phyloP scores from a whole-genome alignment of 2,888 invertebrate genomes.

The Lepidochrysops patricia region DNA sequence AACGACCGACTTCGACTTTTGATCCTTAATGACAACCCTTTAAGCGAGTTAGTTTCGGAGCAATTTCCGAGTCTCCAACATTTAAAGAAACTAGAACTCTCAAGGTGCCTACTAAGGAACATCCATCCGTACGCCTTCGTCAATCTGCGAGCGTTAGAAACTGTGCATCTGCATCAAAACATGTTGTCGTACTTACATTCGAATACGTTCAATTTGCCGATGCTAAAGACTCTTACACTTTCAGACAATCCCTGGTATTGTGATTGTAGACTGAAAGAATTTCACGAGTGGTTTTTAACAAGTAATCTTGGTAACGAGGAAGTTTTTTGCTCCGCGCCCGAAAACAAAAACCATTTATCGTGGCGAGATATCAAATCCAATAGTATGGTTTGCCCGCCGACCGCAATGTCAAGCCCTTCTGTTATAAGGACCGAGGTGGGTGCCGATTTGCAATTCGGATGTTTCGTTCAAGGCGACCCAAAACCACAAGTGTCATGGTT shows the following conservation, averaged over 20 bases:
- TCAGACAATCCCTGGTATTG: conserved; percentile 93
- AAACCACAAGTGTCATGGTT: conserved; percentile 87
- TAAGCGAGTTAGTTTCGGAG: conserved; percentile 79
- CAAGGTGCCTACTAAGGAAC: conserved; percentile 81
- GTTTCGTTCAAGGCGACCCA: conserved; percentile 86
- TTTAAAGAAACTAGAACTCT: conserved; percentile 85
- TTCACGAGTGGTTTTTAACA: conserved; percentile 86
- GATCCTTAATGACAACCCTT: conserved; percentile 87
- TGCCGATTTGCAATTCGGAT: conserved; percentile 87
- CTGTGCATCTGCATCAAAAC: conserved; percentile 88
- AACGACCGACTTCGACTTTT: conserved; percentile 86
- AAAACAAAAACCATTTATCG: conserved; percentile 75
- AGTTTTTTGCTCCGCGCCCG: conserved; percentile 81
- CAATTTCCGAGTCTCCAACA: conserved; percentile 89
- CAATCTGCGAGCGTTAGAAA: conserved; percentile 83
- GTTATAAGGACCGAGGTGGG: conserved; percentile 83
- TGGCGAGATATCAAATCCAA: conserved; percentile 84
- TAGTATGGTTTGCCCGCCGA: conserved; percentile 88
- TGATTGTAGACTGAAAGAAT: conserved; percentile 87
- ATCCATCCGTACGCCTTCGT: conserved; percentile 85
- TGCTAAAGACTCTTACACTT: conserved; percentile 84
- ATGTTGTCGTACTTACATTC: conserved; percentile 79
- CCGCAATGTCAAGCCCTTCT: conserved; percentile 74
- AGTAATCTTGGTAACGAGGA: conserved; percentile 85
- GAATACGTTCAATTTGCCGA: conserved; percentile 59